A percentile compares a stretch with the other conserved stretches of the same genome.
These are phyloP conservation scores for Caenorhabditis panamensis DNA, from an alignment of 2,888 invertebrate species.

Conservation along the genomic window DNA sequence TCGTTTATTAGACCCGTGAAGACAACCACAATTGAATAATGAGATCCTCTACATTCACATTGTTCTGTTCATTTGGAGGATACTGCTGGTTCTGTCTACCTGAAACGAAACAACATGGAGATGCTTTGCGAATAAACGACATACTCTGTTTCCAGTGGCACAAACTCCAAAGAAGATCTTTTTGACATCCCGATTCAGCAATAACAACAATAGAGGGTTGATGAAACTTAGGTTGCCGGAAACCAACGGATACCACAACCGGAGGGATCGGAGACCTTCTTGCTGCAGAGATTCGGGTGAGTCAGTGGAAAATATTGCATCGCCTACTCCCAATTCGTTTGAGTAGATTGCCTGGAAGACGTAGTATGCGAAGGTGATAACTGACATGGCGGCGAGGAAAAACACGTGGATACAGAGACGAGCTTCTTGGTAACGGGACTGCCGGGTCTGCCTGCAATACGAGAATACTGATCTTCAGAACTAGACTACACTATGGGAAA, in stretches of 20 bases:
- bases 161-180: background rate
- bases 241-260: constrained; percentile 39
- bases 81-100: constrained; percentile 42
- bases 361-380: constrained; percentile 38
- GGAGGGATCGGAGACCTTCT: constrained; percentile 32
- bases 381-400: constrained; percentile 25
- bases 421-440: constrained; percentile 31
- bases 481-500: too few species aligned
- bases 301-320: constrained; percentile 14
- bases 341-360: constrained; percentile 46
- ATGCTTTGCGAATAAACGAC: background rate
- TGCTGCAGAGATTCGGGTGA: constrained; percentile 29
- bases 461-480: too few species aligned
- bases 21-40: too few species aligned
- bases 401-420: constrained; percentile 40
- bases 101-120: background rate
- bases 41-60: background rate
- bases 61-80: constrained; percentile 28
- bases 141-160: background rate
- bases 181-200: constrained; percentile 42
- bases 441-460: constrained; percentile 33
- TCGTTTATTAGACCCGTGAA: too few species aligned
- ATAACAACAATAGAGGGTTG: constrained; percentile 35
- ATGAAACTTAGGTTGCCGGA: constrained; percentile 46
- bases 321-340: constrained; percentile 42